Percentiles rank a stretch among this genome's conserved stretches.
phyloP scores from a whole-genome alignment of 2,113 vertebrate species.

The Lophura nycthemera region DNA sequence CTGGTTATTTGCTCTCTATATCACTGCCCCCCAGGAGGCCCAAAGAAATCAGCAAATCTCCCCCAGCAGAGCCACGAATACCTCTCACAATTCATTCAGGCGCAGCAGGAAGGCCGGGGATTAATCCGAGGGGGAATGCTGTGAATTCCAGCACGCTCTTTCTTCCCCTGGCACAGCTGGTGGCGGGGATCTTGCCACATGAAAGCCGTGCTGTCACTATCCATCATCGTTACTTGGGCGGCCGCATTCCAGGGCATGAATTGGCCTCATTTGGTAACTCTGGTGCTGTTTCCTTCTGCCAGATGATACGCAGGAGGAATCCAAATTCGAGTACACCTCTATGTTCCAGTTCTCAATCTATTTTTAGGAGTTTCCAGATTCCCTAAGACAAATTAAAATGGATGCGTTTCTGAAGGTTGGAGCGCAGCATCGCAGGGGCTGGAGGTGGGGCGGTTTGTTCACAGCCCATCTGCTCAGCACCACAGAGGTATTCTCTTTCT shows the following conservation, averaged over 20 bases:
- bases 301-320: not conserved
- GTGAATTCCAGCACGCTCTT: constrained; percentile 74
- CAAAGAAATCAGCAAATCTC: constrained; percentile 62
- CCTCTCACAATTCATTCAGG: constrained; percentile 51
- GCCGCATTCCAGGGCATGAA: constrained; percentile 71
- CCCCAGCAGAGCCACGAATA: constrained; percentile 56
- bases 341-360: not conserved
- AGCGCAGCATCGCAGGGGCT: not conserved
- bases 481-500: not conserved
- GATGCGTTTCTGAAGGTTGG: not conserved
- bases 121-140: constrained; percentile 76
- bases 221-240: constrained; percentile 55
- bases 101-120: constrained; percentile 72
- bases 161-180: constrained; percentile 69
- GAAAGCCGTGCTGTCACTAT: constrained; percentile 75
- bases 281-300: not conserved
- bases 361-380: not conserved
- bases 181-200: constrained; percentile 72
- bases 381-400: not conserved
- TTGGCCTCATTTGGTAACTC: constrained; percentile 60
- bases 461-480: not conserved
- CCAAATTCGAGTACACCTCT: not conserved
- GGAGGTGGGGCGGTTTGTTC: not conserved
- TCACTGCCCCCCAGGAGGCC: constrained; percentile 54
- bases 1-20: constrained; percentile 64